These are phyloP conservation scores for Periophthalmus magnuspinnatus DNA, from an alignment of 2,797 vertebrate species.

Conservation along the genomic window DNA sequence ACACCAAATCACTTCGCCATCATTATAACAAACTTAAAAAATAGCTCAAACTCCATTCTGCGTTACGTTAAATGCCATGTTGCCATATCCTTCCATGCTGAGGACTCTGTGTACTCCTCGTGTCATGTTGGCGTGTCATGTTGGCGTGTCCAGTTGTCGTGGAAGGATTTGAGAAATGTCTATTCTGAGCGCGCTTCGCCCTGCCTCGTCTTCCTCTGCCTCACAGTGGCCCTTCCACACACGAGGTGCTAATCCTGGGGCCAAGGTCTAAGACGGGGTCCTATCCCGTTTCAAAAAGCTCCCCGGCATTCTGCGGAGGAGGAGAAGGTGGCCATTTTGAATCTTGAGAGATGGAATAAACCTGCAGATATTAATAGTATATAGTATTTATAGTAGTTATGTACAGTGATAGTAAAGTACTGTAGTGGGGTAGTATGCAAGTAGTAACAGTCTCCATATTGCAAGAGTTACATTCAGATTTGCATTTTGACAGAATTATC, in stretches of 20 bases:
- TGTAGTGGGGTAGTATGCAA: no score
- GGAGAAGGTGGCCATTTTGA: slow-evolving; percentile 13
- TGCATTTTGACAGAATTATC: background rate
- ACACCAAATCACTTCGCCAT: background rate
- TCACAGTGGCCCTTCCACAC: slow-evolving; percentile 27
- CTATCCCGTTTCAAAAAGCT: slow-evolving; percentile 32
- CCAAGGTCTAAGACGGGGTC: slow-evolving; percentile 37
- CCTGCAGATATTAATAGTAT: no score
- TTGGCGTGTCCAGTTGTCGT: slow-evolving; percentile 54
- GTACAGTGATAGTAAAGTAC: no score
- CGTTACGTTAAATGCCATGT: slow-evolving; percentile 9
- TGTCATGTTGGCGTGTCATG: slow-evolving; percentile 22
- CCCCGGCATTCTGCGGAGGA: background rate
- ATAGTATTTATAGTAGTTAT: no score
- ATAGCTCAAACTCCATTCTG: background rate
- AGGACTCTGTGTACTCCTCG: background rate
- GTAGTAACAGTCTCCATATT: background rate
- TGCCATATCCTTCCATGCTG: background rate
- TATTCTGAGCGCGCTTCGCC: slow-evolving; percentile 61
- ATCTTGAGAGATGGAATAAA: background rate
- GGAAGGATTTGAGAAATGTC: slow-evolving; percentile 49
- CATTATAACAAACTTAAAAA: background rate
- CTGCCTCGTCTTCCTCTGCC: slow-evolving; percentile 33
- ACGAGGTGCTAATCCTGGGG: slow-evolving; percentile 40
- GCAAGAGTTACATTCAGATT: no score